phyloP scores from a whole-genome alignment of 2,797 vertebrate species.

The Crax fasciolata region DNA sequence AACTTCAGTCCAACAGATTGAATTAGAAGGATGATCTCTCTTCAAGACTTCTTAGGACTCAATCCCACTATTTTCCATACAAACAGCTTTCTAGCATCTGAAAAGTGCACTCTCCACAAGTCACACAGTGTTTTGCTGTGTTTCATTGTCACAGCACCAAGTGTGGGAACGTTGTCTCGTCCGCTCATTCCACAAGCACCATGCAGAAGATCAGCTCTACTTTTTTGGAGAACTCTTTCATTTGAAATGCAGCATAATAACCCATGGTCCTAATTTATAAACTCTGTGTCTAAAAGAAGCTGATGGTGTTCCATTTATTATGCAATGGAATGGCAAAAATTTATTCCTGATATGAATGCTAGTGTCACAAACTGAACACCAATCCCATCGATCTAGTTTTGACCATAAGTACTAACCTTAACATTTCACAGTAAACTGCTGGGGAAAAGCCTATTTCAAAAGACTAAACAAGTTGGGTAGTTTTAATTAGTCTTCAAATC shows the following conservation, averaged over 20 bases:
- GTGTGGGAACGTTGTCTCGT: background rate
- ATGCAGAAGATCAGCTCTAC: background rate
- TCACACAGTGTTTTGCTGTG: fast-evolving
- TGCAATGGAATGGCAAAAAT: background rate
- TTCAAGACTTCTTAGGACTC: background rate
- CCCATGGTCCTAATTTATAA: background rate
- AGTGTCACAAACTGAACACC: background rate
- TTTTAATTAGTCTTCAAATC: background rate
- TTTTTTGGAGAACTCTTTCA: background rate
- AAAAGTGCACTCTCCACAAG: background rate
- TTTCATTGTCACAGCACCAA: fast-evolving
- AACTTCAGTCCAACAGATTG: background rate
- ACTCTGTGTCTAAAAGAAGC: background rate
- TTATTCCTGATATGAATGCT: background rate
- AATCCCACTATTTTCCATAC: background rate
- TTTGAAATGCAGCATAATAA: background rate
- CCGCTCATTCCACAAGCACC: background rate
- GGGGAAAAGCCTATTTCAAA: background rate
- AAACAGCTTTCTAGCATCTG: background rate
- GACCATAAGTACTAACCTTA: background rate
- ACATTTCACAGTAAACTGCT: background rate
- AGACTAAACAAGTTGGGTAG: background rate
- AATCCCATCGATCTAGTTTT: background rate
- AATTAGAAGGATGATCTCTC: background rate
- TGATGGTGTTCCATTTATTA: background rate